Evolutionary conservation across 2,888 invertebrate species (phyloP).

Genomic region (Epicampocera succincta): DNA sequence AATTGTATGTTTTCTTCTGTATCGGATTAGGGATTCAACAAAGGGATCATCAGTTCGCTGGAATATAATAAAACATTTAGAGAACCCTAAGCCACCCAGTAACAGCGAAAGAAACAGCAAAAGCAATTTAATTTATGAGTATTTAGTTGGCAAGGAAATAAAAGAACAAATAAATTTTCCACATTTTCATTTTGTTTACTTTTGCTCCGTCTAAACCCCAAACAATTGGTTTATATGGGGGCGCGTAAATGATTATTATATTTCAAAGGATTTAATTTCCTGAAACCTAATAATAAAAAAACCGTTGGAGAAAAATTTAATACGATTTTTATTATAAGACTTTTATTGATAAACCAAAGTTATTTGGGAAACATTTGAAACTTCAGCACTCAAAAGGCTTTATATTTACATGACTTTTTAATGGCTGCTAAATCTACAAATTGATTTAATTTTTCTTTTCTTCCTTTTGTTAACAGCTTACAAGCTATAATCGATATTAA

Average conservation of each 20-base stretch:
- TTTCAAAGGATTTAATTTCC: not conserved
- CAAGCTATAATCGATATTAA: not conserved
- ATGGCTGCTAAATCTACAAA: not conserved
- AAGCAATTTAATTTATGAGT: constrained; percentile 81
- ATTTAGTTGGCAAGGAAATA: constrained; percentile 79
- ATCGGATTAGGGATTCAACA: constrained; percentile 52
- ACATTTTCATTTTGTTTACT: constrained; percentile 28
- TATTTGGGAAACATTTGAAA: not conserved
- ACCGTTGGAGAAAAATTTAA: not conserved
- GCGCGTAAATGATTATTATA: not conserved
- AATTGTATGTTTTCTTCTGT: constrained; percentile 18
- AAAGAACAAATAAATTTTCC: constrained; percentile 77
- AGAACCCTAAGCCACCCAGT: constrained; percentile 66
- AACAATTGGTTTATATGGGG: not conserved
- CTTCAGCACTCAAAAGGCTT: not conserved
- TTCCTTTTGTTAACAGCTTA: too few species aligned
- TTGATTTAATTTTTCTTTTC: not conserved
- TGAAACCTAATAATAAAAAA: not conserved
- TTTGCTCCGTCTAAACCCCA: too few species aligned
- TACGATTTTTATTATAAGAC: constrained; percentile 2
- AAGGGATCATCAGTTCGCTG: constrained; percentile 76
- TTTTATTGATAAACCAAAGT: not conserved
- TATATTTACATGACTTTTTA: constrained; percentile 1
- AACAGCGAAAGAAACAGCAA: constrained; percentile 73
- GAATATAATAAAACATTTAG: constrained; percentile 80